Base-by-base conservation (phyloP, 2,888 invertebrate species). In the Aphodius sticticus region DNA sequence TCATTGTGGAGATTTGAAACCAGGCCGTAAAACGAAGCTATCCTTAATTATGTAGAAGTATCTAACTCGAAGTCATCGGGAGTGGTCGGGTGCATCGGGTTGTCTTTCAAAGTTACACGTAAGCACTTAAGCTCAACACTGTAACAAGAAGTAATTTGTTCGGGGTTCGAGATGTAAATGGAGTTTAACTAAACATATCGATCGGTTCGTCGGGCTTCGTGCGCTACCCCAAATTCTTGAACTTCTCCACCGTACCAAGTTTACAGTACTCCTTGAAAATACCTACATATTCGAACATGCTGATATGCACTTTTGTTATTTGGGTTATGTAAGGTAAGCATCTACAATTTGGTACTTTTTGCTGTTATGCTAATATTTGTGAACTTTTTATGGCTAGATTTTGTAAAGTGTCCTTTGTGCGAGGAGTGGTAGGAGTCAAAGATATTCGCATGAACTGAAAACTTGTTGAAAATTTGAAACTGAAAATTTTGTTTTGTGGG, bases 21-120 rank as follows among this genome's bases (percentile, higher is more conserved):
- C 26, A 26, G 26, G 26, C 26, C 26, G 26, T 26, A 26, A 53
- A 53, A 53, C 53, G 9, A 53, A 53, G 53, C 53, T 53, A 53
- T 53, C 53, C 12, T 53, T 53, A 53, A 53, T 53, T 53, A 53
- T 53, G 53, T 53, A 53, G 53, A 12, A 53, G 53, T 53, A 53
- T 7, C 53, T 53, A 53, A 53, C 53, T 53, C 9, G 53, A 53
- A 53, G 53, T 53, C 53, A 53, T 12, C 53, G 53, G 7, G 53
- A 53, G 53, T 53, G 53, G 53, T 53, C 53, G 53, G 9, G 12
- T 53, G 12, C 53, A 53, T 53, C 53, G 53, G 53, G 53, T 53
- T 53, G 53, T 53, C 53, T 53, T 53, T 53, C 53, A 53, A 53
- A 53, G 53, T 53, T 53, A 53, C 53, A 53, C 53, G 53, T 53